Evolutionary conservation across 2,888 invertebrate genomes (phyloP).

Genomic region (Vesta saturnalis): DNA sequence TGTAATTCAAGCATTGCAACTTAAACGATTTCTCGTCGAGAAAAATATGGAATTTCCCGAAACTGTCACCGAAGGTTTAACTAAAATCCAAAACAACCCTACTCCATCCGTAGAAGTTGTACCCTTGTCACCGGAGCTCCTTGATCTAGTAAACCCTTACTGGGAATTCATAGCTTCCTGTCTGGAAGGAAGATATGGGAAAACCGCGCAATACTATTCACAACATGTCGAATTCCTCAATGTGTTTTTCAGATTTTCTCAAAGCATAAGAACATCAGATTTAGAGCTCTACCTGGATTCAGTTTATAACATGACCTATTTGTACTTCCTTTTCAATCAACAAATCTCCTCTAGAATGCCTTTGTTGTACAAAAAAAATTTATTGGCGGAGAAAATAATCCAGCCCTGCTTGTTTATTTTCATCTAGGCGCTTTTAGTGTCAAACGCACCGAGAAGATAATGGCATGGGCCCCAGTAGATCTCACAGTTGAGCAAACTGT

Average conservation of each 20-base stretch:
- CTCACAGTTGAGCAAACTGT: slow-evolving; percentile 45
- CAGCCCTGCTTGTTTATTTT: slow-evolving; percentile 38
- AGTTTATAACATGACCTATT: slow-evolving; percentile 30
- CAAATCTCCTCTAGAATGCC: slow-evolving; percentile 39
- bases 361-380: slow-evolving; percentile 31
- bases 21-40: slow-evolving; percentile 23
- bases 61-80: not conserved
- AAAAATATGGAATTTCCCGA: not conserved
- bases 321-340: slow-evolving; percentile 39
- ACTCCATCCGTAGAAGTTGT: not conserved
- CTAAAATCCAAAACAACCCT: not conserved
- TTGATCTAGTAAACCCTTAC: not conserved
- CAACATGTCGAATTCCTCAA: not conserved
- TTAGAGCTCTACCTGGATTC: slow-evolving; percentile 20
- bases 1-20: slow-evolving; percentile 42
- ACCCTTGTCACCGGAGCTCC: not conserved
- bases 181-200: not conserved
- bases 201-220: not conserved
- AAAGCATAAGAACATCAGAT: slow-evolving; percentile 22
- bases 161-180: not conserved
- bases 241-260: not conserved
- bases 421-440: slow-evolving; percentile 44
- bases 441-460: slow-evolving; percentile 42
- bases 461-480: slow-evolving; percentile 43
- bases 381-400: slow-evolving; percentile 34